Base-by-base conservation (phyloP, 2,113 vertebrate genomes). In the Macquaria australasica region DNA sequence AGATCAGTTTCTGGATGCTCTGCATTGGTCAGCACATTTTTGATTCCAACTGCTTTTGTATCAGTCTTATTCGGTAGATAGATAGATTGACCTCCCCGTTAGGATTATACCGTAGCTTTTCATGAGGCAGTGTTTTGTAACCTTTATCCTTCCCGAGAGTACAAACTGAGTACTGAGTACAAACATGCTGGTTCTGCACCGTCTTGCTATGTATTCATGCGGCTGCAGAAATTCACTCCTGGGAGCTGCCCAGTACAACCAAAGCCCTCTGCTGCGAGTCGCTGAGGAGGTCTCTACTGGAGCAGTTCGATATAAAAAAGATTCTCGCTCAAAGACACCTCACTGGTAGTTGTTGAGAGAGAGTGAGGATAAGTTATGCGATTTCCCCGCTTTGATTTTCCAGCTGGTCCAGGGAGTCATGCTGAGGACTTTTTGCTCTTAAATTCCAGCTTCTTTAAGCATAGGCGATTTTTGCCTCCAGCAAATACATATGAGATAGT, bases 331-430 rank as follows among this genome's bases (percentile, higher is more conserved):
- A 28, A 58, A 87, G 34, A 77, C 39, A 41, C 23, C 50, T 84
- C 69, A 39, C 64, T 71, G 63, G 16, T 62, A 60, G 75, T 23
- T 51, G 28, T 73, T 60, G 20, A 81, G 45, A 79, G 55, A 79
- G 37, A 60, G 10, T 78, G 51, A 79, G 37, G 43, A 41, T n/a
- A 23, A 51, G 73, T 72, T 82, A 37, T 58, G 41, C 21, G 11
- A 76, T 84, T 85, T 72, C 34, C 31, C 9, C 0, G 3, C 63
- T 82, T 85, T 86, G 58, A 89, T 84, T 85, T 77, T 63, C 39
- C 59, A 56, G n/a, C 62, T 63, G 50, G 60, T 39, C 50, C 39
- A 41, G 11, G 23, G 51, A 71, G 34, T 76, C 63, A 16, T 62
- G 21, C 74, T 59, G 31, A 66, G 12, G 15, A n/a, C 16, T 37